Percentiles rank a stretch among this genome's conserved stretches.
Evolutionary conservation across 2,797 vertebrate genomes (phyloP).

Genomic region (Limosa lapponica): DNA sequence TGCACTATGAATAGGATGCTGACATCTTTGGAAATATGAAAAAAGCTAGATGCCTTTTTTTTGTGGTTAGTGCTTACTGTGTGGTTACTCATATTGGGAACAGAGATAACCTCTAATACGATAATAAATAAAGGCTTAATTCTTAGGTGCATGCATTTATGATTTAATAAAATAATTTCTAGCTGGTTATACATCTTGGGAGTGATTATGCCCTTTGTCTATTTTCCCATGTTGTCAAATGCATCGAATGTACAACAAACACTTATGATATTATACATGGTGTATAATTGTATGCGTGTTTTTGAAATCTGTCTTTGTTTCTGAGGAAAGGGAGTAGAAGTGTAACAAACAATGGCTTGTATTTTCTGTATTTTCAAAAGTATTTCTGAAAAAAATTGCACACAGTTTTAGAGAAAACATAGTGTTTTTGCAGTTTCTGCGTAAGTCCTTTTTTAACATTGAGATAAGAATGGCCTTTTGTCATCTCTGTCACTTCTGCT

Average conservation of each 20-base stretch:
- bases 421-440: background rate
- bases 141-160: constrained; percentile 6
- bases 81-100: background rate
- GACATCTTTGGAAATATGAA: background rate
- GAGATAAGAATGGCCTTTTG: background rate
- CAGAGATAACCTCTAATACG: background rate
- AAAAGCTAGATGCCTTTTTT: background rate
- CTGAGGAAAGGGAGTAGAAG: background rate
- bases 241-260: background rate
- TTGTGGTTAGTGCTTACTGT: background rate
- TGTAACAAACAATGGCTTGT: background rate
- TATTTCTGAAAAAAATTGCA: background rate
- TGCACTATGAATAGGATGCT: background rate
- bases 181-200: background rate
- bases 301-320: constrained; percentile 1
- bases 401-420: background rate
- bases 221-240: background rate
- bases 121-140: background rate
- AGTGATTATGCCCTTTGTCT: background rate
- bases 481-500: background rate
- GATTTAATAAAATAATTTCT: constrained; percentile 1
- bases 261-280: background rate
- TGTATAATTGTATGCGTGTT: background rate
- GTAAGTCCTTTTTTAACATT: background rate
- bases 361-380: background rate